Evolutionary conservation across 2,888 invertebrate genomes (phyloP).

Genomic region (Latrodectus hesperus): DNA sequence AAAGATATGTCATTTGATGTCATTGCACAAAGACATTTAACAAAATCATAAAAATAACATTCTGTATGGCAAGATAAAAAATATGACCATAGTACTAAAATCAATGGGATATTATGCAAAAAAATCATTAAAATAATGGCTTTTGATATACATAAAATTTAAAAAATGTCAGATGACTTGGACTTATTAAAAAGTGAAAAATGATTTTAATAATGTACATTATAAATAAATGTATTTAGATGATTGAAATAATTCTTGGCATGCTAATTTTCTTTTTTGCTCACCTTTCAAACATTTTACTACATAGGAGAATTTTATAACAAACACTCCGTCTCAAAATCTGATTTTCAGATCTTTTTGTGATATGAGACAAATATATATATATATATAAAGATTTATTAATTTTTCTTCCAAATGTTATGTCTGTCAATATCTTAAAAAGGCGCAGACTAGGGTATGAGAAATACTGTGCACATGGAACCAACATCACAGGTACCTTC

Average conservation of each 20-base stretch:
- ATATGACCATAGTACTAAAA: constrained; percentile 53
- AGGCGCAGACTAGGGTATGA: constrained; percentile 69
- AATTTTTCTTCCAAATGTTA: constrained; percentile 45
- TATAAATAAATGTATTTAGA: constrained; percentile 61
- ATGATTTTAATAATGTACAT: constrained; percentile 47
- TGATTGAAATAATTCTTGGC: constrained; percentile 58
- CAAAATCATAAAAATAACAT: constrained; percentile 36
- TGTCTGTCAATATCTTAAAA: constrained; percentile 69
- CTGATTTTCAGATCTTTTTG: constrained; percentile 60
- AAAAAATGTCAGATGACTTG: constrained; percentile 45
- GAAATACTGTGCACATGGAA: constrained; percentile 68
- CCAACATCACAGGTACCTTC: constrained; percentile 67
- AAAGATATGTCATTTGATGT: constrained; percentile 53
- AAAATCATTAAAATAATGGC: constrained; percentile 43
- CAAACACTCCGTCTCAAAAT: constrained; percentile 59
- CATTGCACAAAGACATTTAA: constrained; percentile 52
- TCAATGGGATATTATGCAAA: constrained; percentile 56
- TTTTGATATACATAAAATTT: constrained; percentile 32
- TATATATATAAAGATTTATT: constrained; percentile 41
- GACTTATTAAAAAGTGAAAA: constrained; percentile 53
- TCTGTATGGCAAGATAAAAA: constrained; percentile 59
- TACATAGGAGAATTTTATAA: constrained; percentile 24
- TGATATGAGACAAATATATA: constrained; percentile 65
- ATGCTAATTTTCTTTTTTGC: constrained; percentile 57
- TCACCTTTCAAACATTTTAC: constrained; percentile 69